Percentiles rank a stretch among this genome's conserved stretches.
Conservation (phyloP, 2,888 invertebrate species). For the Globia sparganii region DNA sequence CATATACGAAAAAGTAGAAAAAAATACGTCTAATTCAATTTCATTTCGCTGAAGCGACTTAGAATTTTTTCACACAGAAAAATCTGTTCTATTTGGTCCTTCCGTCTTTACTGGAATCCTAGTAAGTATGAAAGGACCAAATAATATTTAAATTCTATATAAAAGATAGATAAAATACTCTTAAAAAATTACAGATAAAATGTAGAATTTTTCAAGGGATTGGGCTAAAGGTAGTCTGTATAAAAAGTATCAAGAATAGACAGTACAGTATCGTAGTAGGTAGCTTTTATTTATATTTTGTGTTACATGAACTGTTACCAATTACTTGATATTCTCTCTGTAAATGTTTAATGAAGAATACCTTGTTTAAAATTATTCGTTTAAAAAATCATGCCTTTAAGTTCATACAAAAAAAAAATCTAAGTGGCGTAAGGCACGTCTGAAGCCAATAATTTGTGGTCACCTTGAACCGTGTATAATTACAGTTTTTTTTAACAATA, state of each 20-base stretch:
- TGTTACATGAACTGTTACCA: neutral
- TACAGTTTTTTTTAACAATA: neutral
- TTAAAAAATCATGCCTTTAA: neutral
- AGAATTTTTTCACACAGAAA: neutral
- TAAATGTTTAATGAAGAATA: neutral
- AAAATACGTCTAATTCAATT: slow-evolving; percentile 19
- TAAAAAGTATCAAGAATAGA: neutral
- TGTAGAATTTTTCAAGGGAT: neutral
- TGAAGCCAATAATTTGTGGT: neutral
- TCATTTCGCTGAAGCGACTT: neutral
- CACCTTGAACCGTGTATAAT: neutral
- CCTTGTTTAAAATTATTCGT: neutral
- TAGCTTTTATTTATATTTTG: neutral
- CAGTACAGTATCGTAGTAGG: neutral
- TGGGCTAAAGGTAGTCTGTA: no score
- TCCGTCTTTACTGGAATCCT: neutral
- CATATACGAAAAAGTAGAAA: slow-evolving; percentile 27
- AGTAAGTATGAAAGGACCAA: no score
- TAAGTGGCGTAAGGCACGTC: neutral
- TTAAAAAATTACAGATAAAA: neutral
- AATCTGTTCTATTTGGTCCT: neutral
- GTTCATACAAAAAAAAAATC: neutral
- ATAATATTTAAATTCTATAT: neutral
- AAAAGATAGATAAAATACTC: neutral
- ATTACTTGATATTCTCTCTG: neutral